These are phyloP conservation scores for Casuarius casuarius DNA, from an alignment of 2,113 vertebrate species.

Conservation along the genomic window DNA sequence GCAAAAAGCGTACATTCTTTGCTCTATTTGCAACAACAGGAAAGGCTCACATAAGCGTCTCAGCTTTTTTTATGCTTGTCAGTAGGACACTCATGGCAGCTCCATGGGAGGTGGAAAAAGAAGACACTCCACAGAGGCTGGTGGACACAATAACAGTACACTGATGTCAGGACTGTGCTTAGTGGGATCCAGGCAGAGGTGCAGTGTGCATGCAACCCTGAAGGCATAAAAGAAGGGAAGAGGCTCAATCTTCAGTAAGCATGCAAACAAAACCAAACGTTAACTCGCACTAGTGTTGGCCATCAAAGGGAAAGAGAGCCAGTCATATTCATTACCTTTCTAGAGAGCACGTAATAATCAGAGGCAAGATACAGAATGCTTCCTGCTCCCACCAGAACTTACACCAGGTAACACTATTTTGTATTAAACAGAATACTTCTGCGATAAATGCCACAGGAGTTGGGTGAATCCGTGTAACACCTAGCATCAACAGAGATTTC, in stretches of 20 bases:
- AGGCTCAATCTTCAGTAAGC: background rate
- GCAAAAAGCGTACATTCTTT: background rate
- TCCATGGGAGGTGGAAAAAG: background rate
- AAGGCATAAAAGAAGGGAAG: background rate
- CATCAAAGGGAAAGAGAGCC: background rate
- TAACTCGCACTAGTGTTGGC: background rate
- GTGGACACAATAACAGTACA: background rate
- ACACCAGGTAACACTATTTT: background rate
- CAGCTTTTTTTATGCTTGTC: background rate
- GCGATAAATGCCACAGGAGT: fast-evolving
- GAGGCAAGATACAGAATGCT: background rate
- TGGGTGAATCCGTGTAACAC: background rate
- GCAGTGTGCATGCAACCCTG: background rate
- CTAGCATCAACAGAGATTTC: background rate
- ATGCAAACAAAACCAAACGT: background rate
- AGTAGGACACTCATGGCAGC: background rate
- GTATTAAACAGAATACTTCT: background rate
- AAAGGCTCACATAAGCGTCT: fast-evolving
- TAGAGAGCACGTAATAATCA: background rate
- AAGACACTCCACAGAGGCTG: background rate
- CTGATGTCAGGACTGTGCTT: fast-evolving
- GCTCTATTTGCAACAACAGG: background rate
- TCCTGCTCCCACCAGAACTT: background rate
- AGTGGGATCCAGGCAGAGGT: background rate
- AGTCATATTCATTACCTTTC: background rate